Evolutionary conservation across 2,888 invertebrate species (phyloP).

Genomic region (Morinoia aosen): DNA sequence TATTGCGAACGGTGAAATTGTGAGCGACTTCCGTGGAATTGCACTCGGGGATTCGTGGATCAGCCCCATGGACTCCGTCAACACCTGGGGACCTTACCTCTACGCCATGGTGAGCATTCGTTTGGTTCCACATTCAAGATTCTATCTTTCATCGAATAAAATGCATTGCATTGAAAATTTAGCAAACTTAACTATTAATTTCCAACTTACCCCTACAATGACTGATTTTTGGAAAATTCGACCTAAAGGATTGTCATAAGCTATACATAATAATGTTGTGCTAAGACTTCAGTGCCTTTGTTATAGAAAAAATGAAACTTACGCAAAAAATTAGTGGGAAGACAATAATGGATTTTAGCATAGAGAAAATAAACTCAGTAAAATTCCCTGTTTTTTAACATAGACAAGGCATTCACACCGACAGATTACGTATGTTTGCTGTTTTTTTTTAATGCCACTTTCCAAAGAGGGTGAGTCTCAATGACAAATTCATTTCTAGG

Average conservation of each 20-base stretch:
- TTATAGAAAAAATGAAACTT: not conserved
- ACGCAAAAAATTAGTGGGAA: not conserved
- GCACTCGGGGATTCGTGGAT: slow-evolving; percentile 93
- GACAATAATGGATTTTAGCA: not conserved
- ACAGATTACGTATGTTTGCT: not conserved
- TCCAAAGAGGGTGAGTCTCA: not conserved
- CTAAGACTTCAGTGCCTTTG: not conserved
- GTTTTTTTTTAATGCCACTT: not conserved
- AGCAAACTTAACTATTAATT: not conserved
- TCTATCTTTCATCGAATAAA: not conserved
- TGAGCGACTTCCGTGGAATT: slow-evolving; percentile 82
- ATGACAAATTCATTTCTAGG: slow-evolving; percentile 35
- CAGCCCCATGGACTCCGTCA: slow-evolving; percentile 85
- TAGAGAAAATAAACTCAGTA: not conserved
- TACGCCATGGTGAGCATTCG: slow-evolving; percentile 77
- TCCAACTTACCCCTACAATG: not conserved
- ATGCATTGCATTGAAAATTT: not conserved
- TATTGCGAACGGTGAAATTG: slow-evolving; percentile 77
- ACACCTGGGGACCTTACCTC: slow-evolving; percentile 87
- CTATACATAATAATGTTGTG: not conserved
- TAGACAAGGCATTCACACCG: not conserved
- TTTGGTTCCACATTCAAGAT: slow-evolving; percentile 44
- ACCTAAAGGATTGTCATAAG: not conserved
- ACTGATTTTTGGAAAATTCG: not conserved
- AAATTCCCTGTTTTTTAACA: not conserved